A percentile compares a stretch with the other conserved stretches of the same genome.
These are phyloP conservation scores for Orchesellides sinensis DNA, from an alignment of 2,888 invertebrate genomes.

Conservation along the genomic window DNA sequence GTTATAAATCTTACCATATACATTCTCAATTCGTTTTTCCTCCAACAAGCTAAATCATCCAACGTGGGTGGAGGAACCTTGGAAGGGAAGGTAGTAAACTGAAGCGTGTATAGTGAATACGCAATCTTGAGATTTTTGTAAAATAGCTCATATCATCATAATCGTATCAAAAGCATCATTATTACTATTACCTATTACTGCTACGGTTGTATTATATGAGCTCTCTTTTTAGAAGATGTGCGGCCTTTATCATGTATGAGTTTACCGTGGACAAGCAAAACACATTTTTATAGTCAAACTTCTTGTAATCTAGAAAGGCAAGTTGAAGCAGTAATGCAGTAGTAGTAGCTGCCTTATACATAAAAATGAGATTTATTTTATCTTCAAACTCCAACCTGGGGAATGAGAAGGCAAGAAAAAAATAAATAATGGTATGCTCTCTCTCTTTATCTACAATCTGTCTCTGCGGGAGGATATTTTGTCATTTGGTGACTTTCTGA, in stretches of 20 bases:
- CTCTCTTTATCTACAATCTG: slow-evolving; percentile 50
- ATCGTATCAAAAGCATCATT: slow-evolving; percentile 62
- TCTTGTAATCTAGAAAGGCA: slow-evolving; percentile 21
- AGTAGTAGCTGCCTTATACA: slow-evolving; percentile 42
- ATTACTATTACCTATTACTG: slow-evolving; percentile 20
- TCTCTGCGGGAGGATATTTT: slow-evolving; percentile 62
- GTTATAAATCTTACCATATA: slow-evolving; percentile 46
- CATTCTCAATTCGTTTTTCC: slow-evolving; percentile 43
- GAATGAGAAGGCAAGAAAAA: slow-evolving; percentile 8
- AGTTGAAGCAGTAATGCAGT: slow-evolving; percentile 9
- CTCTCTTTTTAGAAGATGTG: too few relatives aligned
- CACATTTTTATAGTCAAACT: background rate
- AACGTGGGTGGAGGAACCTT: slow-evolving; percentile 21
- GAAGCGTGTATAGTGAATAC: slow-evolving; percentile 13
- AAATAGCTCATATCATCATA: slow-evolving; percentile 43
- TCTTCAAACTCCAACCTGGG: slow-evolving; percentile 1
- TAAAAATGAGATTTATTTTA: slow-evolving; percentile 60
- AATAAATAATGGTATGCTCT: slow-evolving; percentile 49
- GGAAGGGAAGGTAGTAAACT: slow-evolving; percentile 16
- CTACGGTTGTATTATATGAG: background rate
- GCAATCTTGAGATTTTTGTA: slow-evolving; percentile 35
- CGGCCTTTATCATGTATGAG: too few relatives aligned
- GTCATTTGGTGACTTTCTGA: slow-evolving; percentile 55
- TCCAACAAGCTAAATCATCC: slow-evolving; percentile 42
- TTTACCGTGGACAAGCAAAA: too few relatives aligned